Evolutionary conservation across 2,888 invertebrate species (phyloP).

Genomic region (Trichogramma dendrolimi): DNA sequence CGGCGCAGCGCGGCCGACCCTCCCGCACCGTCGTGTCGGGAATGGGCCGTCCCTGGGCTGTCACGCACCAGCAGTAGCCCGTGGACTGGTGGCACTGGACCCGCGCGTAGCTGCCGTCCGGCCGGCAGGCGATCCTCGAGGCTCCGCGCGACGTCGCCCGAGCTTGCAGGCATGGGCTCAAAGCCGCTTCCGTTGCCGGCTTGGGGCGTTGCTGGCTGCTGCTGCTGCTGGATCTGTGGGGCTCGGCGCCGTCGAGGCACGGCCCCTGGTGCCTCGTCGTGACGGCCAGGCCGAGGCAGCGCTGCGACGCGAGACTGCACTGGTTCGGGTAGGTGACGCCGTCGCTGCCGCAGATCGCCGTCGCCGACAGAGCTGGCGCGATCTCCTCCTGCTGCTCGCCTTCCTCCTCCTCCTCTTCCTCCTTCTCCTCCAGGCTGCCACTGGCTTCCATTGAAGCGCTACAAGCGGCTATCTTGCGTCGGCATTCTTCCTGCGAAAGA

Average conservation of each 20-base stretch:
- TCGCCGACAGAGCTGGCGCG: constrained; percentile 10
- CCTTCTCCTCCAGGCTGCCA: no score
- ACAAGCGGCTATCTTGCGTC: constrained; percentile 47
- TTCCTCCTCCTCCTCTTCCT: no score
- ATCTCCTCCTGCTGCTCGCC: no score
- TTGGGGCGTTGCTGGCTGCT: constrained; percentile 45
- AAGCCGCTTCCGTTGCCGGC: no score
- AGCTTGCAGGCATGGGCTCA: constrained; percentile 47
- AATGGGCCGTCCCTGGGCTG: constrained; percentile 75
- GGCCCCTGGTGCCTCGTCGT: constrained; percentile 70
- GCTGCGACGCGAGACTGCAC: constrained; percentile 73
- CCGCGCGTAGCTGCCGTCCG: constrained; percentile 78
- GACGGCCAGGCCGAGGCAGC: constrained; percentile 72
- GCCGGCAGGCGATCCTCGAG: constrained; percentile 74
- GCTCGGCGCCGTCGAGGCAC: constrained; percentile 63
- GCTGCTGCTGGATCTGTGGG: not conserved
- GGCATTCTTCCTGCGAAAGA: constrained; percentile 46
- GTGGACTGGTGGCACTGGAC: constrained; percentile 80
- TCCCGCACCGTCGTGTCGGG: constrained; percentile 73
- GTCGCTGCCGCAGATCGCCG: constrained; percentile 73
- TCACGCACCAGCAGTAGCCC: constrained; percentile 86
- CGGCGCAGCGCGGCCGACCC: constrained; percentile 64
- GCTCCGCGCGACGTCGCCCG: constrained; percentile 54
- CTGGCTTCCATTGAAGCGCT: constrained; percentile 2
- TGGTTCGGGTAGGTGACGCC: constrained; percentile 76